phyloP scores from a whole-genome alignment of 2,797 vertebrate species.

The Cacajao melanocephalus region DNA sequence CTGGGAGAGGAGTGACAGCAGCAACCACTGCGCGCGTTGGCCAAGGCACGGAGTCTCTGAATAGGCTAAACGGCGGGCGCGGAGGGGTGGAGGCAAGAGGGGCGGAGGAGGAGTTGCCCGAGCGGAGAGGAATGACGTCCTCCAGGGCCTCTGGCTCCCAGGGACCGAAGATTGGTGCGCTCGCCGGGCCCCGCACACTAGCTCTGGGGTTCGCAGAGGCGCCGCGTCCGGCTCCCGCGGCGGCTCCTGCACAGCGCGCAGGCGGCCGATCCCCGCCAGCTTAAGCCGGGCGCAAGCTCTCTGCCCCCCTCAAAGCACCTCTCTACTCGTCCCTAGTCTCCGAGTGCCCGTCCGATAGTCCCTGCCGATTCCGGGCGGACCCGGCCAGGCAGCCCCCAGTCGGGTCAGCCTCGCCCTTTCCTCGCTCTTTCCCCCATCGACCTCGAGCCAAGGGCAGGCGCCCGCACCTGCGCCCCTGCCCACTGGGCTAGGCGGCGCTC shows the following conservation, averaged over 20 bases:
- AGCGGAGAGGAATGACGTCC: conserved; percentile 66
- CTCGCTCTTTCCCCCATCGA: conserved; percentile 71
- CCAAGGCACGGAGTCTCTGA: neutral
- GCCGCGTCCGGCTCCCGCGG: neutral
- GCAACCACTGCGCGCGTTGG: neutral
- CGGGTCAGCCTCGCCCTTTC: conserved; percentile 51
- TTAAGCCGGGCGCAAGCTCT: neutral
- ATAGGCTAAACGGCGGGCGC: neutral
- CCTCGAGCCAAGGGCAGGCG: conserved; percentile 85
- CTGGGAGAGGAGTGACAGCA: neutral
- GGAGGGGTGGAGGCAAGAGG: conserved; percentile 17
- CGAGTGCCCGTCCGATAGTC: neutral
- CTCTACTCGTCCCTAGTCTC: neutral
- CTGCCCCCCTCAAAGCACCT: neutral
- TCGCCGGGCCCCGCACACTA: neutral
- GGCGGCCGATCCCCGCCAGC: neutral
- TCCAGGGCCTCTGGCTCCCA: neutral
- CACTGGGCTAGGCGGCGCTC: neutral
- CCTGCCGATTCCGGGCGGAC: neutral
- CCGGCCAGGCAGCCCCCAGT: neutral
- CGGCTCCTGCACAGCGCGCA: neutral
- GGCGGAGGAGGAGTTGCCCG: conserved; percentile 59
- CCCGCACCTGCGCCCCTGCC: neutral
- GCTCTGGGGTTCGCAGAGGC: neutral
- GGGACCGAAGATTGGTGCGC: conserved; percentile 31